Evolutionary conservation across 2,797 vertebrate species (phyloP), one percentile per base, ranked within the genome.

Genomic region (Spea hammondii): DNA sequence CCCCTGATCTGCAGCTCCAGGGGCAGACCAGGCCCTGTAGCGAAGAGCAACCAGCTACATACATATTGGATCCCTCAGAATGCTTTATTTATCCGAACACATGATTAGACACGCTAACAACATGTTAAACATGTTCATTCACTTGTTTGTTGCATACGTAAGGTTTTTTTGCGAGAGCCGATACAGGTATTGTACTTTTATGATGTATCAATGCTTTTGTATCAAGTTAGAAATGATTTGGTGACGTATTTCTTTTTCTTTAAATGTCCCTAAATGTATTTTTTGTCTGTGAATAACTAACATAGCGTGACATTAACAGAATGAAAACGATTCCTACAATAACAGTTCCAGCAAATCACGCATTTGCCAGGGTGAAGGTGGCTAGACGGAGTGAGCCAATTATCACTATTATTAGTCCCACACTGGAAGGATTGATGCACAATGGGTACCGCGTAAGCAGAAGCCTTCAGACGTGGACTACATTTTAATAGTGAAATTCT

Each of bases 401-500:
- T 93, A 92, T 82, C 84, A 93, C 94, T 94, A 93, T 94, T 93
- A 87, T 93, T 93, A 94, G 95, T 90, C 86, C 88, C 85, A 89
- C 91, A 85, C 83, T 87, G 91, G 91, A 92, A 93, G 94, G 93
- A 94, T 91, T 93, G 95, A 93, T 93, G 95, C 89, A 90, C 92
- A 91, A 93, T 86, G 91, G 93, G 93, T 92, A 83, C 91, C 84
- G 84, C 84, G 89, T 92, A 94, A 94, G 94, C 92, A 89, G 92
- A 92, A 92, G 92, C 92, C 90, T 89, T 70, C 59, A 76, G 92
- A 96, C 93, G 93, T 95, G 95, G 92, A 90, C 89, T 76, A 92
- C 94, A 96, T 97, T 93, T 90, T 92, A 94, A 97, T 94, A 82
- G 92, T 88, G 89, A 92, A 91, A 92, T 94, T 94, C 95, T 93